A percentile compares a stretch with the other conserved stretches of the same genome.
These are phyloP conservation scores for Pinna nobilis DNA, from an alignment of 1,140 invertebrate species.

Conservation along the genomic window DNA sequence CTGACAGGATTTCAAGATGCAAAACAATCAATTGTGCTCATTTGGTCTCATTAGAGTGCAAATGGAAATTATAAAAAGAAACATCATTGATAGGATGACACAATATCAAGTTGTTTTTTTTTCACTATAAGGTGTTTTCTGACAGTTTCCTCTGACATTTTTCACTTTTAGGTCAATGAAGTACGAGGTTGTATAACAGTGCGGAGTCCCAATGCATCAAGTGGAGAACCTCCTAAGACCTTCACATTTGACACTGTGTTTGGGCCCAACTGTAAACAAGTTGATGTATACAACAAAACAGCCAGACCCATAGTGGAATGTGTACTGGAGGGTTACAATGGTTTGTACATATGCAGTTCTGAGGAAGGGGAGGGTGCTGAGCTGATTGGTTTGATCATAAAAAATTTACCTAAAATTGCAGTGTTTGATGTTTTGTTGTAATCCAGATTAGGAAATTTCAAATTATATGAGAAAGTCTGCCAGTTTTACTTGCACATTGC, in stretches of 20 bases:
- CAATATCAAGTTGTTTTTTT: neutral
- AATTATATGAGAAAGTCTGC: no score
- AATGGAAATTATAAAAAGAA: neutral
- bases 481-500: no score
- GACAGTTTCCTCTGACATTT: no score
- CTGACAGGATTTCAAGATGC: no score
- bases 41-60: no score
- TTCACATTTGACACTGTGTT: slow-evolving; percentile 90
- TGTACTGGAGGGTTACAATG: slow-evolving; percentile 97
- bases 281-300: slow-evolving; percentile 92
- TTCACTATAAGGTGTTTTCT: neutral
- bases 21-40: no score
- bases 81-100: neutral
- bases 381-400: no score
- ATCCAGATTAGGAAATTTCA: no score
- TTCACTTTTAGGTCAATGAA: slow-evolving; percentile 79
- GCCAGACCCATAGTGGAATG: slow-evolving; percentile 93
- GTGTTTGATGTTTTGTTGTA: neutral
- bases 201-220: slow-evolving; percentile 80
- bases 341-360: slow-evolving; percentile 42
- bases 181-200: slow-evolving; percentile 86
- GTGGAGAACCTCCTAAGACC: slow-evolving; percentile 80
- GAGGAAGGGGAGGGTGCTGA: no score
- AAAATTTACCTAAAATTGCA: no score
- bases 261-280: slow-evolving; percentile 79